phyloP scores from a whole-genome alignment of 2,113 vertebrate species.

The Eretmochelys imbricata region DNA sequence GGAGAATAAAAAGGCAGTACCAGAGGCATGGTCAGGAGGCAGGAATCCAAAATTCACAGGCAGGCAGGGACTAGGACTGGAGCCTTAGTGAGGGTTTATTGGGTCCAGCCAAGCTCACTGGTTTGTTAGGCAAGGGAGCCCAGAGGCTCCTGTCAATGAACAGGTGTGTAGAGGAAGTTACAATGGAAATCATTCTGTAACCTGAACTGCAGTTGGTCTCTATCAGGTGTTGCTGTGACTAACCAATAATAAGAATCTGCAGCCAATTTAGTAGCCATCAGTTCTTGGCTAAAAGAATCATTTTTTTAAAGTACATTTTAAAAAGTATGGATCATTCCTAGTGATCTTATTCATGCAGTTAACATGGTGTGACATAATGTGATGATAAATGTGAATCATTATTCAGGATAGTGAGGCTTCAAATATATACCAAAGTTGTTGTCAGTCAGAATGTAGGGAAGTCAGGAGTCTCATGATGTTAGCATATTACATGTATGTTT shows the following conservation, averaged over 20 bases:
- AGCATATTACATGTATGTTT: not conserved
- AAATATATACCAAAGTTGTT: not conserved
- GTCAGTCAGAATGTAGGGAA: not conserved
- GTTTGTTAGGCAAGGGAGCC: too few species aligned
- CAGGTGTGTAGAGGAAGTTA: accelerated
- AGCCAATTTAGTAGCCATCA: not conserved
- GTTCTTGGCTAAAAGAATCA: not conserved
- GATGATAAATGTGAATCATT: not conserved
- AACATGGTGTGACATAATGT: not conserved
- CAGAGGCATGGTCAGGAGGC: too few species aligned
- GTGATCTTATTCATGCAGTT: not conserved
- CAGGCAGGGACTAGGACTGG: too few species aligned
- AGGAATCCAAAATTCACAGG: too few species aligned
- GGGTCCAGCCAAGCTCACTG: too few species aligned
- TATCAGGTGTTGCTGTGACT: not conserved
- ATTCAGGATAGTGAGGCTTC: not conserved
- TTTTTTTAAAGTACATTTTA: not conserved
- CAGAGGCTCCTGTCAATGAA: too few species aligned
- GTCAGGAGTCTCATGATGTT: not conserved
- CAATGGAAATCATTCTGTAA: not conserved
- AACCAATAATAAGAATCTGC: not conserved
- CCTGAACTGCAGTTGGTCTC: not conserved
- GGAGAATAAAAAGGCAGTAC: too few species aligned
- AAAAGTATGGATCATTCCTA: not conserved
- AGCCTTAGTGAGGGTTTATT: too few species aligned